Conservation (phyloP, 2,113 vertebrate genomes). For the Gymnorhina tibicen region DNA sequence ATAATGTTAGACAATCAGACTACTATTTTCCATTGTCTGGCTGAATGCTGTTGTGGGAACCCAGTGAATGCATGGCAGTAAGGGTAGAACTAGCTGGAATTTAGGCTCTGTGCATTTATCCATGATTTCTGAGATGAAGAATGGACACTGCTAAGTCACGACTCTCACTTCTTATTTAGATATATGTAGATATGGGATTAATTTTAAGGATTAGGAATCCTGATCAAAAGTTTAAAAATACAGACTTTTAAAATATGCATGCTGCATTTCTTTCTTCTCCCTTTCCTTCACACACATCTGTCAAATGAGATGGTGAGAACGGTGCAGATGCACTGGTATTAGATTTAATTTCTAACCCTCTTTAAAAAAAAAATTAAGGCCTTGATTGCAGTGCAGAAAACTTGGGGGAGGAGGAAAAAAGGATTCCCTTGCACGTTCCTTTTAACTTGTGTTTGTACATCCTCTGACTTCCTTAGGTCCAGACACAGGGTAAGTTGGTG, state of each 20-base stretch:
- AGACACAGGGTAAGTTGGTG: background rate
- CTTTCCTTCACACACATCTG: background rate
- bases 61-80: background rate
- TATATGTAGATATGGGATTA: background rate
- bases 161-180: background rate
- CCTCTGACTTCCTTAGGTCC: background rate
- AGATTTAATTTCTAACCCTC: background rate
- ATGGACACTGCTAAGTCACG: background rate
- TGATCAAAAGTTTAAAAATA: background rate
- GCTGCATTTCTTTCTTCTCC: background rate
- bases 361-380: background rate
- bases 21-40: background rate
- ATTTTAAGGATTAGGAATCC: background rate
- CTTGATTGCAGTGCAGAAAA: background rate
- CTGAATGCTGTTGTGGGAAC: background rate
- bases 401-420: background rate
- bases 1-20: background rate
- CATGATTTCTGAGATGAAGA: background rate
- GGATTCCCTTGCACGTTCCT: background rate
- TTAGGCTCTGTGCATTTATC: background rate
- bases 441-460: background rate
- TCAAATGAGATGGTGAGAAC: background rate
- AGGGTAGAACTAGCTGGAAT: background rate
- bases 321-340: background rate
- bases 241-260: background rate